Base-by-base conservation (phyloP, 2,113 vertebrate species). In the Ia io region DNA sequence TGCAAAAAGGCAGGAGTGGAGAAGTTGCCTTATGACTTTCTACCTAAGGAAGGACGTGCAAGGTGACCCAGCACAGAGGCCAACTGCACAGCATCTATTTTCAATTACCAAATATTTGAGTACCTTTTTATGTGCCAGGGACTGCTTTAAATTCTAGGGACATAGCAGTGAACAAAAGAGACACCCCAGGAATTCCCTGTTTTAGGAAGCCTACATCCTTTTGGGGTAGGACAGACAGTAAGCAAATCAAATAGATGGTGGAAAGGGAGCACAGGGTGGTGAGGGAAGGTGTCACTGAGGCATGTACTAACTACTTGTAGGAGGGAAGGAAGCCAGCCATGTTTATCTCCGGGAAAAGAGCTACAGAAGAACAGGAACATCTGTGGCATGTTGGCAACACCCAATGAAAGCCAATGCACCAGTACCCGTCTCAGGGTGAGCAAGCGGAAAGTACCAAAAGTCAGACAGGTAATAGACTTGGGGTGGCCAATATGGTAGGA, bases 401-500 rank as follows among this genome's bases (percentile, higher is more conserved):
- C 44, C 6, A 87, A 40, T 22, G 76, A 84, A 91, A 84, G 42
- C 20, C 65, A 35, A n/a, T 2, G 4, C 40, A 85, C 69, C 63
- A 2, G 5, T 51, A 85, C 69, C 69, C 37, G 86, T 37, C 25
- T 28, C 37, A 37, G 14, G 73, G 35, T 40, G 28, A 87, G 70
- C 56, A 44, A 53, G 47, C 17, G 20, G 6, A 44, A 63, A 71
- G 28, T 9, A 37, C 49, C 11, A 70, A 12, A 84, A 83, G 53
- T 40, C 65, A 65, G 47, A 67, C 30, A 93, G 63, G 47, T 65
- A 67, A 91, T 16, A 7, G 44, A 74, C 44, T 44, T 18, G 42
- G 32, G 87, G 47, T 3, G 30, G 86, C 53, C 83, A 94, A 93
- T 86, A 65, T 74, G 40, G 40, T 49, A 96, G 77, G 83, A 88